These are phyloP conservation scores for Brachionus asplanchnoidis DNA, from an alignment of 1,140 invertebrate species.

Conservation along the genomic window DNA sequence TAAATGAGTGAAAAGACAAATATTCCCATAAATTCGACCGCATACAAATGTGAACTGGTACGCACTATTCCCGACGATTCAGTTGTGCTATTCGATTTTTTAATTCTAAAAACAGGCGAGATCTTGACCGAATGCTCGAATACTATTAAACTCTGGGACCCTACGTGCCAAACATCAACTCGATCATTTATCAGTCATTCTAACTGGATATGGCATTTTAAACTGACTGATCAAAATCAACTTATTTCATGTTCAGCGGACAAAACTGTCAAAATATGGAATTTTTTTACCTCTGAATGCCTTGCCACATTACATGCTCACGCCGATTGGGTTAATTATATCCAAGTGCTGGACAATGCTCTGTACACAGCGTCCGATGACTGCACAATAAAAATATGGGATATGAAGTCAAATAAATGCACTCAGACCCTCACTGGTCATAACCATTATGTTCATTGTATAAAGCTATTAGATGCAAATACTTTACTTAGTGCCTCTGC, in stretches of 20 bases:
- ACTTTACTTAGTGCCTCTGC: constrained; percentile 1
- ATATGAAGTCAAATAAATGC: background rate
- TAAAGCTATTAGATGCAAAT: background rate
- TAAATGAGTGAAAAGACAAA: background rate
- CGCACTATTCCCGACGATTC: background rate
- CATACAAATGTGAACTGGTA: background rate
- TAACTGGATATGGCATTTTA: background rate
- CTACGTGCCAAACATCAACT: background rate
- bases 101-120: background rate
- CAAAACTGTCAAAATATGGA: background rate
- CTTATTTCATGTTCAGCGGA: background rate
- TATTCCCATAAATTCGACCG: background rate
- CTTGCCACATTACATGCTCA: background rate
- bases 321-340: background rate
- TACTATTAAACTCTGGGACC: background rate
- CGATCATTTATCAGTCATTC: background rate
- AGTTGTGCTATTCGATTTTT: background rate
- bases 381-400: constrained; percentile 13
- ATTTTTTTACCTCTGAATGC: background rate
- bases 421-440: background rate
- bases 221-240: background rate
- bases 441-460: constrained; percentile 16
- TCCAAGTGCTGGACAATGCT: background rate
- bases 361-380: background rate
- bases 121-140: background rate